Percentiles rank a stretch among this genome's conserved stretches.
Conservation (phyloP, 2,888 invertebrate genomes). For the Erpobdella octoculata region DNA sequence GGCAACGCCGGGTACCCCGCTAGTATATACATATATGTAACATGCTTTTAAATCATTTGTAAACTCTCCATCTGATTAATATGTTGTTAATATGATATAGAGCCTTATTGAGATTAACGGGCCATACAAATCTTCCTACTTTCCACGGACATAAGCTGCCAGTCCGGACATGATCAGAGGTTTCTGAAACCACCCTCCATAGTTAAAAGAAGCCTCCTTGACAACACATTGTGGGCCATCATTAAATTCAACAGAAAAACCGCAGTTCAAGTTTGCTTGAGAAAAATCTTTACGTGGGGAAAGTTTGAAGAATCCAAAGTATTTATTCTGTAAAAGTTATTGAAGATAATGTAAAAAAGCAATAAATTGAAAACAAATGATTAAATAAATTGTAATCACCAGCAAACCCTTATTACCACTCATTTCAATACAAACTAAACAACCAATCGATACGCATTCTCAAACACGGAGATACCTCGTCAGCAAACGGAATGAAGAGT, state of each 20-base stretch:
- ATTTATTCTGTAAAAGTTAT: not conserved
- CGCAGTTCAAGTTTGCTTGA: not conserved
- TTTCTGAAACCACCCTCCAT: not conserved
- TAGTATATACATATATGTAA: no score
- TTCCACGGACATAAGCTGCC: not conserved
- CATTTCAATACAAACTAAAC: no score
- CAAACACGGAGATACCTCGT: not conserved
- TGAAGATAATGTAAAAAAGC: no score
- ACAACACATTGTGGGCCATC: not conserved
- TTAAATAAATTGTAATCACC: not conserved
- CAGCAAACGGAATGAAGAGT: not conserved
- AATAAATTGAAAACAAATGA: not conserved
- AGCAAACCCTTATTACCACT: no score
- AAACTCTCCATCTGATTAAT: no score
- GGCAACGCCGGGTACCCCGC: no score
- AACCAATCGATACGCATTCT: no score
- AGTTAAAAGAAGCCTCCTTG: not conserved
- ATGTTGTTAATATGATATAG: no score
- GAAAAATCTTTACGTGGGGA: constrained; percentile 6
- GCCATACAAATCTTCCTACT: no score
- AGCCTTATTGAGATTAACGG: no score
- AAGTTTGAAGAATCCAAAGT: constrained; percentile 1
- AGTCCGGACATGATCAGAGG: not conserved
- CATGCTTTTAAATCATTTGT: no score
- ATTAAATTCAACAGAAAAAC: not conserved